These are phyloP conservation scores for Phengaris arion DNA, from an alignment of 2,888 invertebrate species.

Conservation along the genomic window DNA sequence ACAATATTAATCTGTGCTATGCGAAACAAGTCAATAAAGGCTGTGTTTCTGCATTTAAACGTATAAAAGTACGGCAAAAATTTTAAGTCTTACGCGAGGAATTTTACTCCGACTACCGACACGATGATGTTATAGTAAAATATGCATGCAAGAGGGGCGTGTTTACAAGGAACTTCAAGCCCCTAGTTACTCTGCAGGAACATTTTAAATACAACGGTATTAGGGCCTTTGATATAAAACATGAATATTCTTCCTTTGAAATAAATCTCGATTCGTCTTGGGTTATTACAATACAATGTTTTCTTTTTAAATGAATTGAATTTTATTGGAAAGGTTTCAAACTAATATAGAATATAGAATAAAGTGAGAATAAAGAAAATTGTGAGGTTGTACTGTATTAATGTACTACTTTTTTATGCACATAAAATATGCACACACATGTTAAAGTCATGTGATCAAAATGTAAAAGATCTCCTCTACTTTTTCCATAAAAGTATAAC, in stretches of 20 bases:
- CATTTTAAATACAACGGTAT: conserved; percentile 25
- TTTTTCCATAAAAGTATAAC: not conserved
- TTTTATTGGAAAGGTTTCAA: not conserved
- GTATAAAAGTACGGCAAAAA: conserved; percentile 2
- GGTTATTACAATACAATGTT: not conserved
- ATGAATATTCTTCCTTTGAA: conserved; percentile 24
- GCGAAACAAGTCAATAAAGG: too few relatives aligned
- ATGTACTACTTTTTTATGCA: too few relatives aligned
- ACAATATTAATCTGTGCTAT: too few relatives aligned
- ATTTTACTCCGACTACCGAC: conserved; percentile 6
- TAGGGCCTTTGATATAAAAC: conserved; percentile 23
- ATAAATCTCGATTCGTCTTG: conserved; percentile 15
- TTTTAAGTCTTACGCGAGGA: conserved; percentile 4
- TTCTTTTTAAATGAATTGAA: not conserved
- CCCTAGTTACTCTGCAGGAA: conserved; percentile 21
- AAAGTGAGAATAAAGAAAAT: too few relatives aligned
- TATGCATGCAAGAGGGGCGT: conserved; percentile 21
- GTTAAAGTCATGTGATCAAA: not conserved
- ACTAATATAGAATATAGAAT: not conserved
- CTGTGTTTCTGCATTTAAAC: not conserved
- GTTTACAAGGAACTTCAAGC: conserved; percentile 22
- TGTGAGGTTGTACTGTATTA: too few relatives aligned
- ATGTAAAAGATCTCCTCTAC: not conserved
- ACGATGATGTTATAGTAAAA: conserved; percentile 25
- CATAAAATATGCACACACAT: too few relatives aligned